Evolutionary conservation across 2,888 invertebrate species (phyloP).

Genomic region (Eutolmus rufibarbis): DNA sequence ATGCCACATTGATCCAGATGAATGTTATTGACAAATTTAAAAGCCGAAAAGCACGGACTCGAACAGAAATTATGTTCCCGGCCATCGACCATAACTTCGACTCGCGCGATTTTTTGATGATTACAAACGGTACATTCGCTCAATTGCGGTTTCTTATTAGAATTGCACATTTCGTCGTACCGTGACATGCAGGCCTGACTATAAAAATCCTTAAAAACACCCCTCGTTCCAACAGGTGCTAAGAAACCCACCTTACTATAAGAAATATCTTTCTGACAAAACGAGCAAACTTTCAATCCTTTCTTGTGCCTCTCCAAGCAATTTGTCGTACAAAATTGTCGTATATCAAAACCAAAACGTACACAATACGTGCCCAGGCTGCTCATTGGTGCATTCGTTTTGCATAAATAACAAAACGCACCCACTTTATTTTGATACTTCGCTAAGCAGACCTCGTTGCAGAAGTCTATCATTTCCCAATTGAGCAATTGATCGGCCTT

Average conservation of each 20-base stretch:
- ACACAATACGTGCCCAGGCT: slow-evolving; percentile 93
- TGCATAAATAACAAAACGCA: slow-evolving; percentile 82
- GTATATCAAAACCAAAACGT: slow-evolving; percentile 88
- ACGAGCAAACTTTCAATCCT: slow-evolving; percentile 88
- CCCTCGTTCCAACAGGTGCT: slow-evolving; percentile 87
- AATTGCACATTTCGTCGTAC: slow-evolving; percentile 61
- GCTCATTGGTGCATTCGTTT: slow-evolving; percentile 69
- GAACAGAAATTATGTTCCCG: slow-evolving; percentile 80
- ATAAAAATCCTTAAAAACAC: slow-evolving; percentile 83
- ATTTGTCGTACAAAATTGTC: slow-evolving; percentile 87
- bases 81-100: slow-evolving; percentile 78
- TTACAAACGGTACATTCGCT: slow-evolving; percentile 82
- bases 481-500: slow-evolving; percentile 72
- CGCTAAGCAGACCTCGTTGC: slow-evolving; percentile 85
- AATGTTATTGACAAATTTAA: slow-evolving; percentile 90
- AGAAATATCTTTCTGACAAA: slow-evolving; percentile 90
- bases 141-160: slow-evolving; percentile 57
- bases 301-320: slow-evolving; percentile 87
- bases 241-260: slow-evolving; percentile 79
- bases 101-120: slow-evolving; percentile 75
- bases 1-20: slow-evolving; percentile 83
- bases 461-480: slow-evolving; percentile 96
- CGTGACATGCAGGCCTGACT: slow-evolving; percentile 66
- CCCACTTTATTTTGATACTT: slow-evolving; percentile 79
- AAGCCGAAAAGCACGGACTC: slow-evolving; percentile 91